Base-by-base conservation (phyloP, 2,888 invertebrate genomes). In the Brachypalpus laphriformis region DNA sequence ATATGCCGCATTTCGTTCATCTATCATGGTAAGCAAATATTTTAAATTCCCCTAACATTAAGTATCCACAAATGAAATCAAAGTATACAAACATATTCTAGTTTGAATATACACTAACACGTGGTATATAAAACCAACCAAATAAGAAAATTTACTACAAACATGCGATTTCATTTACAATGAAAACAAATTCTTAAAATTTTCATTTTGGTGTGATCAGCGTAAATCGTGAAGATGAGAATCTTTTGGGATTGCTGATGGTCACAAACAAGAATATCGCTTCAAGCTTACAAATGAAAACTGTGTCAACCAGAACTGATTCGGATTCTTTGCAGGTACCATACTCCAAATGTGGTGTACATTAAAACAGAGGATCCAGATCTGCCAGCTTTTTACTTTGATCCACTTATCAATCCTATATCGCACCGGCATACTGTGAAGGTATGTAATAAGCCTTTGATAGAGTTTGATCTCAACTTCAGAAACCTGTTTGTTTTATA, bases 351-450 rank as follows among this genome's bases (percentile, higher is more conserved):
- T 92, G 99, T 99, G 5, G 99, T 99, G 0, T 99, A 97, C 92
- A 99, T 99, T 89, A 99, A 99, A 93, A 99, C 99, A 0, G 99
- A 99, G 93, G 99, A 99, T 94, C 99, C 99, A 6, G 99, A 99
- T 93, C 93, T 99, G 74, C 99, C 99, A 37, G 99, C 99, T 0
- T 99, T 99, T 92, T 99, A 99, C 92, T 99, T 99, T 93, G 99
- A 99, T 93, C 99, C 99, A 0, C 93, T 99, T 57, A 99, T 99
- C 90, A 99, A 99, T 93, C 99, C 99, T 0, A 99, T 99, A 88
- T 98, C 99, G 0, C 98, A 99, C 91, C 94, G 98, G 68, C 97
- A 98, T 92, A 95, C 97, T 0, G 94, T 97, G 0, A 97, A 97
- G 91, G 93, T 94, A 92, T 91, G 11, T 5, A 5, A 9, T 14